Conservation (phyloP, 2,888 invertebrate species). For the Ormyrus thymus region DNA sequence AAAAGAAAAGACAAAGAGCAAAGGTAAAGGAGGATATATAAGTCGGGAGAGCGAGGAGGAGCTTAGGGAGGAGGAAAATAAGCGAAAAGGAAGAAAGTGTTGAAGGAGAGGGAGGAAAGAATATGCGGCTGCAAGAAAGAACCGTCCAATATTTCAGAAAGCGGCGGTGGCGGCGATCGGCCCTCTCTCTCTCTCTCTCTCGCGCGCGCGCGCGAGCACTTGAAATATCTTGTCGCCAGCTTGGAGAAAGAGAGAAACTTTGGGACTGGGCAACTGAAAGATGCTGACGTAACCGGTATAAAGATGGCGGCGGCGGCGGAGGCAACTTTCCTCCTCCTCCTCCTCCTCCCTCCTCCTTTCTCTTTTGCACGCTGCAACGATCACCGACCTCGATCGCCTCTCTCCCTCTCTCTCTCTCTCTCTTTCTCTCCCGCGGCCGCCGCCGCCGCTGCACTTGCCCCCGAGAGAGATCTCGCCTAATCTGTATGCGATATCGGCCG, state of each 20-base stretch:
- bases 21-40: constrained; percentile 10
- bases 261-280: constrained; percentile 68
- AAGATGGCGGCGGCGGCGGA: constrained; percentile 64
- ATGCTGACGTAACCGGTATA: constrained; percentile 74
- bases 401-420: neutral
- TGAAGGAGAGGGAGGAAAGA: constrained; percentile 61
- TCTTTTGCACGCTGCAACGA: too few relatives aligned
- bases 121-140: constrained; percentile 72
- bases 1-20: constrained; percentile 23
- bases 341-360: constrained; percentile 2
- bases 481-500: neutral
- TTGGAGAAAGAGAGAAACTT: constrained; percentile 70
- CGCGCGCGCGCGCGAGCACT: constrained; percentile 62
- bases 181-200: constrained; percentile 33
- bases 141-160: constrained; percentile 73
- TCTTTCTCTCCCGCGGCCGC: constrained; percentile 8
- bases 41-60: constrained; percentile 24
- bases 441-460: constrained; percentile 3
- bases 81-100: too few relatives aligned
- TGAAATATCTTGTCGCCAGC: constrained; percentile 75
- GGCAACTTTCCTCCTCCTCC: constrained; percentile 18
- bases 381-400: neutral
- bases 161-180: constrained; percentile 58
- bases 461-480: neutral
- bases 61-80: constrained; percentile 11